Conservation (phyloP, 2,113 vertebrate species). For the Mobula birostris region DNA sequence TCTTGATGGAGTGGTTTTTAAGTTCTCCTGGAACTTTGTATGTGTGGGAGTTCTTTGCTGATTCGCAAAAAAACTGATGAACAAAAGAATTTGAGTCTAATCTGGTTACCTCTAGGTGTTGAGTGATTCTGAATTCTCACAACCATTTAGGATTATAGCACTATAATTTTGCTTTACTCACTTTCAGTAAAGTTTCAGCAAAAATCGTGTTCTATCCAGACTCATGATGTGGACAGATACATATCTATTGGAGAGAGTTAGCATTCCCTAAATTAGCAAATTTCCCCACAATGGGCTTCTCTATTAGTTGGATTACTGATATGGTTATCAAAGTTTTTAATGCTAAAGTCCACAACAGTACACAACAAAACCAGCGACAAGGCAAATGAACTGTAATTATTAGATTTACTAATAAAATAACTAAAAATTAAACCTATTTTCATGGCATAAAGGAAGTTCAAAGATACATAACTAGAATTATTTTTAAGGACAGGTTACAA, state of each 20-base stretch:
- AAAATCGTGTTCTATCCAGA: too few species aligned
- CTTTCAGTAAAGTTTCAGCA: too few species aligned
- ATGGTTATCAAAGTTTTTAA: not conserved
- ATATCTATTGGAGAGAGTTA: not conserved
- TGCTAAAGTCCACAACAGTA: not conserved
- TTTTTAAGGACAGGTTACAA: not conserved
- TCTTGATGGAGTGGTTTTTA: too few species aligned
- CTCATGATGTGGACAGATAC: not conserved
- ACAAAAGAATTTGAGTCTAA: too few species aligned
- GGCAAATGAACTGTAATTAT: not conserved
- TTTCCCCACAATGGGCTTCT: not conserved
- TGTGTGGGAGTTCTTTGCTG: too few species aligned
- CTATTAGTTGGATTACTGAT: not conserved
- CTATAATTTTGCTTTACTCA: too few species aligned
- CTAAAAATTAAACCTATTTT: not conserved
- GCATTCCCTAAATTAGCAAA: not conserved
- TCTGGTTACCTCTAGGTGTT: too few species aligned
- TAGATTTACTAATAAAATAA: not conserved
- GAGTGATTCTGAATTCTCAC: too few species aligned
- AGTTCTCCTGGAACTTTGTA: too few species aligned
- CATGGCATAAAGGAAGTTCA: not conserved
- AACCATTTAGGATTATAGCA: too few species aligned
- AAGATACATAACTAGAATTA: not conserved
- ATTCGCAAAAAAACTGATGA: too few species aligned
- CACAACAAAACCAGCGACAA: not conserved